Evolutionary conservation across 1,140 invertebrate genomes (phyloP), one percentile per base, ranked within the genome.

Genomic region (Reticulitermes speratus): DNA sequence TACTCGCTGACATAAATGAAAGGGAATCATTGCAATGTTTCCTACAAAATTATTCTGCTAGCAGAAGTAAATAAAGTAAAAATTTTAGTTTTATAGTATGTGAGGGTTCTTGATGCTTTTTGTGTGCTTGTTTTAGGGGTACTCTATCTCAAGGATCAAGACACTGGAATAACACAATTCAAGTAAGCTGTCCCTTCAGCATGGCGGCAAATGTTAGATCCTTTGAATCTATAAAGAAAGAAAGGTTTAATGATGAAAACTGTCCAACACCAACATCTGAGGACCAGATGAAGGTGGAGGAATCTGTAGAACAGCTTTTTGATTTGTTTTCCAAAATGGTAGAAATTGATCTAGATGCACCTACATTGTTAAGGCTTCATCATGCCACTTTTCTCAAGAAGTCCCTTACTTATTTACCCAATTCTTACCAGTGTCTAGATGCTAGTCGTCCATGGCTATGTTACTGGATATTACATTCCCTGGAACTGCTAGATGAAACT

Each of bases 401-500:
- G 88, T 95, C 94, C 88, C 90, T 98, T 45, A 92, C 90, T 86
- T 90, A 93, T 89, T 91, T 98, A 84, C 94, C 95, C 65, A 90
- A 91, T 48, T 92, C 92, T 83, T 97, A 97, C 86, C 88, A 96
- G 94, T 95, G 94, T 90, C 92, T 99, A 85, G 98, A 99, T 93
- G 96, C 96, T n/a, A 98, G 97, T 90, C 93, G 97, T 88, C 95
- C 98, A 11, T 99, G 98, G 98, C 91, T 99, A 45, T 96, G 97
- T 89, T 99, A 98, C 90, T 99, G 98, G 98, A 97, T 97, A 88
- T 90, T 98, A 38, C 97, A 99, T 92, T 95, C 96, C 14, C 91
- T 99, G n/a, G 94, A 96, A 90, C 90, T 99, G 81, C 91, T 99
- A 44, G 95, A 95, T 88, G 94, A 95, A 86, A 92, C 93, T 88